Evolutionary conservation across 2,113 vertebrate genomes (phyloP).

Genomic region (Syrrhaptes paradoxus): DNA sequence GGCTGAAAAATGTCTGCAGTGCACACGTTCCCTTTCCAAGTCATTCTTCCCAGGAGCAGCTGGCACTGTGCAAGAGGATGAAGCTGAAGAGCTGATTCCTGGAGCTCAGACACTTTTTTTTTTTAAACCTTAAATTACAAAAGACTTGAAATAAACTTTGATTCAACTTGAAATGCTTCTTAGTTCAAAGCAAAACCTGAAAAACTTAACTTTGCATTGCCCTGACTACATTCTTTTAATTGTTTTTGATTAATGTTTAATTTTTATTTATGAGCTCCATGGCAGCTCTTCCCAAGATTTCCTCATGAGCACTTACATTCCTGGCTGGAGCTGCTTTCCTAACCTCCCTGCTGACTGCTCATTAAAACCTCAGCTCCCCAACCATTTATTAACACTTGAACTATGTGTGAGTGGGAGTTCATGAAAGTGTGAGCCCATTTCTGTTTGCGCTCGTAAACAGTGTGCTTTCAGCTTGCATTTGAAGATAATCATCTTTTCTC

Average conservation of each 20-base stretch:
- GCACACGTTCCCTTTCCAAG: not conserved
- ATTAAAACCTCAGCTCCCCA: not conserved
- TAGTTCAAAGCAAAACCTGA: not conserved
- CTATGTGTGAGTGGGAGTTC: not conserved
- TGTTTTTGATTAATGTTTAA: not conserved
- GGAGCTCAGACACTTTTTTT: not conserved
- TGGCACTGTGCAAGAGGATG: not conserved
- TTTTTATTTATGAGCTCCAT: not conserved
- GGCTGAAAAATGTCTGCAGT: not conserved
- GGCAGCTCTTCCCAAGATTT: slow-evolving; percentile 14
- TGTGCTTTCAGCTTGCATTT: not conserved
- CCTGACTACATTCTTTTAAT: not conserved
- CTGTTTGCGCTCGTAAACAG: not conserved
- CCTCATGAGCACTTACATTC: not conserved
- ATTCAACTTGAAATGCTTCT: not conserved
- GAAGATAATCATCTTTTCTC: not conserved
- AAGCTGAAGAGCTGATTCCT: not conserved
- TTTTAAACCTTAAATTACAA: not conserved
- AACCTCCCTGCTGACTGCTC: slow-evolving; percentile 23
- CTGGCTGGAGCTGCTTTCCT: not conserved
- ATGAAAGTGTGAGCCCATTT: not conserved
- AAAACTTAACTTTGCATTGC: not conserved
- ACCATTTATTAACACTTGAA: not conserved
- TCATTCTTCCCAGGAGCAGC: not conserved
- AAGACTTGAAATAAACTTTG: not conserved